Percentiles rank a stretch among this genome's conserved stretches.
These are phyloP conservation scores for Aphidius gifuensis DNA, from an alignment of 1,140 invertebrate genomes.

Conservation along the genomic window DNA sequence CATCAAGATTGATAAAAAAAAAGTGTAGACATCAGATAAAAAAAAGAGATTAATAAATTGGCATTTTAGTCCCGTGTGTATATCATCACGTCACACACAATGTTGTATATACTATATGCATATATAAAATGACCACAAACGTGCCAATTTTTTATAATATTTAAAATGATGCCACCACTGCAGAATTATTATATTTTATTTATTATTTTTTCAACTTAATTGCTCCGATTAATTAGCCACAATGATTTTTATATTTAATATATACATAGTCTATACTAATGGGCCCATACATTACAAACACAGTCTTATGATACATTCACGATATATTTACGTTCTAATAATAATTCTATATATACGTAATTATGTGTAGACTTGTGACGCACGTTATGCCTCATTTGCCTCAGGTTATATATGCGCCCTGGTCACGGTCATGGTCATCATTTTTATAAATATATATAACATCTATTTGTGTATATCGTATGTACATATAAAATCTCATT, in stretches of 20 bases:
- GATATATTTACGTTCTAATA: too few relatives aligned
- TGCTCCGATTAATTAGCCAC: slow-evolving; percentile 47
- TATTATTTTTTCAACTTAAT: slow-evolving; percentile 34
- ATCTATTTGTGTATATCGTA: too few relatives aligned
- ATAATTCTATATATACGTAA: too few relatives aligned
- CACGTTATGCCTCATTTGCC: too few relatives aligned
- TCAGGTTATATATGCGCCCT: too few relatives aligned
- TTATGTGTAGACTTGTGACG: too few relatives aligned
- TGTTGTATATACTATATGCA: slow-evolving; percentile 24
- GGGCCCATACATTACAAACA: slow-evolving; percentile 38
- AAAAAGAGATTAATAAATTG: slow-evolving; percentile 43
- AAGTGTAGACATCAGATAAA: background rate
- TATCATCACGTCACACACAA: slow-evolving; percentile 40
- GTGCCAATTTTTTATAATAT: slow-evolving; percentile 21
- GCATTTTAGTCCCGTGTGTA: slow-evolving; percentile 35
- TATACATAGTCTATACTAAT: slow-evolving; percentile 27
- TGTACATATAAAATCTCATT: too few relatives aligned
- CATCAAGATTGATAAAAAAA: slow-evolving; percentile 1
- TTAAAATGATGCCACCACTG: background rate
- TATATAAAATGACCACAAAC: slow-evolving; percentile 19
- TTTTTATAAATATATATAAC: too few relatives aligned
- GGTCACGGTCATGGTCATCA: too few relatives aligned
- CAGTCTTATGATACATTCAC: too few relatives aligned
- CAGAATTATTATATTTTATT: slow-evolving; percentile 17
- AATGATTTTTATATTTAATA: slow-evolving; percentile 35